Conservation (phyloP, 1,140 invertebrate species). For the Sminthurinus signatus region DNA sequence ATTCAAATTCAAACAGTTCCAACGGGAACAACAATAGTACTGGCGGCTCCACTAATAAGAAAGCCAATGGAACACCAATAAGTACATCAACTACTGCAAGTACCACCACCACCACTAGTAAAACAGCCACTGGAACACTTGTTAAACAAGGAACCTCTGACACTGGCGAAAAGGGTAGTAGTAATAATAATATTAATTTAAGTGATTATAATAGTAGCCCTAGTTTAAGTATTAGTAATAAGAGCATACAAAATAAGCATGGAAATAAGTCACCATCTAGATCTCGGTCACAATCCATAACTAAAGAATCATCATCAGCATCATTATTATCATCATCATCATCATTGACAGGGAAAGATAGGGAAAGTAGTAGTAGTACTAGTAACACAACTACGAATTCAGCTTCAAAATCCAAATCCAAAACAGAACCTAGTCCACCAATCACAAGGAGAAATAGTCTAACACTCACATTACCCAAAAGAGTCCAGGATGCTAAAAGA, state of each 20-base stretch:
- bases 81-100: not conserved
- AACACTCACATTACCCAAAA: not conserved
- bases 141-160: not conserved
- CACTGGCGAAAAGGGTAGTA: conserved; percentile 8
- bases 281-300: no score
- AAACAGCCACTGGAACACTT: not conserved
- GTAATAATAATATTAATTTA: conserved; percentile 14
- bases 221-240: conserved; percentile 2
- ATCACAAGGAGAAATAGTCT: not conserved
- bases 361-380: not conserved
- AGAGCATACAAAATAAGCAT: not conserved
- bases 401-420: not conserved
- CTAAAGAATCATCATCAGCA: no score
- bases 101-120: not conserved
- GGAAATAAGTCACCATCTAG: not conserved
- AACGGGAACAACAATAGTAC: conserved; percentile 4
- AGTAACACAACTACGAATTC: not conserved
- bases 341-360: not conserved
- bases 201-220: no score
- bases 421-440: not conserved
- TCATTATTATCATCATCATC: not conserved
- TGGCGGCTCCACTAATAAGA: conserved; percentile 4
- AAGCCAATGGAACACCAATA: not conserved
- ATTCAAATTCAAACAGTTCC: conserved; percentile 5
- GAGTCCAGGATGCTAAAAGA: not conserved